phyloP scores from a whole-genome alignment of 2,888 invertebrate species.

The Netelia inedita region DNA sequence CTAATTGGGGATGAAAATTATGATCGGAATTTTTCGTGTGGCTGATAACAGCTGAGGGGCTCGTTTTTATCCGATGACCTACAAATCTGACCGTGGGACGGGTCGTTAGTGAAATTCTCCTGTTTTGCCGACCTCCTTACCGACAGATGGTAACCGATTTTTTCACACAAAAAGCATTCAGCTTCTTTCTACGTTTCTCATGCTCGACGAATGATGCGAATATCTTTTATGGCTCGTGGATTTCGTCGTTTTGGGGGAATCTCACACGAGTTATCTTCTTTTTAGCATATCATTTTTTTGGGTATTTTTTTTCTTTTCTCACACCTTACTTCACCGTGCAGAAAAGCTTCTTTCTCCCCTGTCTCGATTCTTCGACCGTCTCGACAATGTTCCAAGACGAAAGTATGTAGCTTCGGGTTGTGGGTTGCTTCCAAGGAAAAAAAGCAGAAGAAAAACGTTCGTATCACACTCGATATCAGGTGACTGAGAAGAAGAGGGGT shows the following conservation, averaged over 20 bases:
- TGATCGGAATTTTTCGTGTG: too few species aligned
- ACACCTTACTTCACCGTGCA: conserved; percentile 39
- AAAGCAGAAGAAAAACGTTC: conserved; percentile 4
- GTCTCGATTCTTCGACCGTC: conserved; percentile 31
- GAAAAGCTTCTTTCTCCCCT: neutral
- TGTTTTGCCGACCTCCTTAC: too few species aligned
- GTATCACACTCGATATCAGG: conserved; percentile 50
- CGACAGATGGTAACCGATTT: too few species aligned
- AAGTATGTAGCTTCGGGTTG: conserved; percentile 39
- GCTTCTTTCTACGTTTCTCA: too few species aligned
- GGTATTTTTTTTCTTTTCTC: neutral
- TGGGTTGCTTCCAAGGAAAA: conserved; percentile 25
- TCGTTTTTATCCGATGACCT: too few species aligned
- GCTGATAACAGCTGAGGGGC: too few species aligned
- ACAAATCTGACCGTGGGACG: too few species aligned
- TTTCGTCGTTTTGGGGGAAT: neutral
- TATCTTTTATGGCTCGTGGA: neutral
- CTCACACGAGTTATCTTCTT: too few species aligned
- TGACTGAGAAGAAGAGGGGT: conserved; percentile 20
- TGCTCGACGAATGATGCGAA: too few species aligned
- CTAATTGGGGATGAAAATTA: too few species aligned
- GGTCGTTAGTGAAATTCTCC: too few species aligned
- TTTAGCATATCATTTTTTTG: neutral
- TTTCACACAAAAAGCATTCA: too few species aligned
- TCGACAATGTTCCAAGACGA: conserved; percentile 27